Conservation (phyloP, 2,888 invertebrate genomes). For the Idaea aversata region DNA sequence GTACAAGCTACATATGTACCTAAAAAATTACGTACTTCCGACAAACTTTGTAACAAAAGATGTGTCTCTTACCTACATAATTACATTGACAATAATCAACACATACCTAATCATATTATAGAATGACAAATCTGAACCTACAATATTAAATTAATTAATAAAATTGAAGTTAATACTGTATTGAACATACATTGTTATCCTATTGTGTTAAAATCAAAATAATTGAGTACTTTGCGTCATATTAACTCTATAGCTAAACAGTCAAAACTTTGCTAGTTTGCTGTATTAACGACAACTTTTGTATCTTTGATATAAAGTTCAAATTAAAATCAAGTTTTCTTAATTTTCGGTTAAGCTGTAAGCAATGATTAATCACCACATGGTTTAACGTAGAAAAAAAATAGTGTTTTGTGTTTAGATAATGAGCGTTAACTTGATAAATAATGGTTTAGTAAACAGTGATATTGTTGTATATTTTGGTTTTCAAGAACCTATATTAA, state of each 20-base stretch:
- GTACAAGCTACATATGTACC: too few species aligned
- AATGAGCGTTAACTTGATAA: slow-evolving; percentile 66
- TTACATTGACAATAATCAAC: too few species aligned
- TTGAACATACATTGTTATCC: too few species aligned
- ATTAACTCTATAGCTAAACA: neutral
- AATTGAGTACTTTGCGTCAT: neutral
- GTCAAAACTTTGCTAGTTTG: neutral
- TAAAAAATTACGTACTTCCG: too few species aligned
- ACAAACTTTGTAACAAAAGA: too few species aligned
- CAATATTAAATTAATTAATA: too few species aligned
- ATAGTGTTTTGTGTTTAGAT: slow-evolving; percentile 63
- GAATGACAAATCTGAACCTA: too few species aligned
- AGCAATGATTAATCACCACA: slow-evolving; percentile 58
- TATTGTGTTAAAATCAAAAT: too few species aligned
- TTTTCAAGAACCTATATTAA: too few species aligned
- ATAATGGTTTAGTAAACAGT: slow-evolving; percentile 46
- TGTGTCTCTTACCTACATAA: too few species aligned
- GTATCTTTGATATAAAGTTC: slow-evolving; percentile 10
- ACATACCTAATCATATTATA: too few species aligned
- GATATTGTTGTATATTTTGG: neutral
- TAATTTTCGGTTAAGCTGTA: slow-evolving; percentile 32
- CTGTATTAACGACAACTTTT: neutral
- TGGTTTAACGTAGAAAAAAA: slow-evolving; percentile 54
- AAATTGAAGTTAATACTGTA: too few species aligned
- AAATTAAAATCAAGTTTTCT: slow-evolving; percentile 9